Conservation (phyloP, 2,797 vertebrate species). For the Enteromius fasciolatus region DNA sequence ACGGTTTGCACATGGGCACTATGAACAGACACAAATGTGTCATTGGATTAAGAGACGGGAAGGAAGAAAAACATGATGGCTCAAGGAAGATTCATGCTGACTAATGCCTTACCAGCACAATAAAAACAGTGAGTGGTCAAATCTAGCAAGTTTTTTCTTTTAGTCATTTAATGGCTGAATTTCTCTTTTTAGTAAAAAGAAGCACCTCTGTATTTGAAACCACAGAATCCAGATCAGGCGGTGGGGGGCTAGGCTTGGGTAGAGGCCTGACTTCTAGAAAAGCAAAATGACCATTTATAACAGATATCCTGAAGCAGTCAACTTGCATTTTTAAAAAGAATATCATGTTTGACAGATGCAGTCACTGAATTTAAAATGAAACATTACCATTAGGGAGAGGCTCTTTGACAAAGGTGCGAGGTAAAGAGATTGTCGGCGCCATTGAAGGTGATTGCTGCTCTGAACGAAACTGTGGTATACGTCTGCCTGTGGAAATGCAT, state of each 20-base stretch:
- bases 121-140: background rate
- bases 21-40: constrained; percentile 10
- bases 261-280: constrained; percentile 47
- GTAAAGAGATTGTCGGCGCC: background rate
- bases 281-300: constrained; percentile 7
- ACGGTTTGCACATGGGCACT: background rate
- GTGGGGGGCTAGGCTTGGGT: constrained; percentile 62
- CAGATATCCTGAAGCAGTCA: background rate
- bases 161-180: background rate
- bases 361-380: background rate
- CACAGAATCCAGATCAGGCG: constrained; percentile 32
- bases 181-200: background rate
- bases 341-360: background rate
- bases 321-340: background rate
- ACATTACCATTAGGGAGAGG: constrained; percentile 23
- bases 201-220: constrained; percentile 47
- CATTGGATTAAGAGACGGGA: background rate
- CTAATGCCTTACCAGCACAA: background rate
- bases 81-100: constrained; percentile 5
- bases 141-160: background rate
- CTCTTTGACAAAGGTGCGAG: background rate
- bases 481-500: constrained; percentile 29
- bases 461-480: background rate
- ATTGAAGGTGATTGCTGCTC: background rate
- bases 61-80: background rate